These are phyloP conservation scores for Atopsyche davidsoni DNA, from an alignment of 1,140 invertebrate genomes.

Conservation along the genomic window DNA sequence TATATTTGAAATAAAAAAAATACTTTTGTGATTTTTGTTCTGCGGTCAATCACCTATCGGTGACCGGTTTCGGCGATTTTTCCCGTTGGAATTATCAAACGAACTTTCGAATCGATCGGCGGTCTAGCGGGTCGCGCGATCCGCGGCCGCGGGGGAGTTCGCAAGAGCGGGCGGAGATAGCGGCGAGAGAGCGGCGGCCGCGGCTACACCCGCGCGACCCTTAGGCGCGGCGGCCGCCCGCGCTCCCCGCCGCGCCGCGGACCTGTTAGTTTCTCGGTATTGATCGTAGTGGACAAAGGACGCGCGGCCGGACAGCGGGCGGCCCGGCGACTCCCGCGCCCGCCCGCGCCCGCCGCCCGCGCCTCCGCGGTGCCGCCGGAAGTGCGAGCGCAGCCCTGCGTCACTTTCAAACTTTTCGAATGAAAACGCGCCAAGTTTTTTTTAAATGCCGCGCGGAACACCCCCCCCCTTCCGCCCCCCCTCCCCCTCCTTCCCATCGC, in stretches of 20 bases:
- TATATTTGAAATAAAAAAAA: too few species aligned
- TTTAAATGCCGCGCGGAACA: not conserved
- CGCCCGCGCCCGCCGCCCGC: not conserved
- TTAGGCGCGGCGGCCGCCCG: conserved; percentile 36
- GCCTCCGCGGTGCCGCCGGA: not conserved
- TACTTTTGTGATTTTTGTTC: too few species aligned
- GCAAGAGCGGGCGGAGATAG: not conserved
- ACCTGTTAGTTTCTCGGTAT: conserved; percentile 33
- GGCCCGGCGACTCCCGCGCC: not conserved
- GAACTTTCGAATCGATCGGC: too few species aligned
- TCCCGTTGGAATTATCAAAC: too few species aligned
- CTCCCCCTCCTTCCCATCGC: too few species aligned
- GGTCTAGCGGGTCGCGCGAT: not conserved
- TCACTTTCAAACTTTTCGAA: too few species aligned
- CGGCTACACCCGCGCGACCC: conserved; percentile 27
- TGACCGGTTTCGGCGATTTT: too few species aligned
- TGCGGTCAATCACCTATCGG: too few species aligned
- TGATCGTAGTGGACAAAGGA: conserved; percentile 32
- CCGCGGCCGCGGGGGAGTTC: not conserved
- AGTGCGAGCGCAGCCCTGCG: too few species aligned
- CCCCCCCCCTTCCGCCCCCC: not conserved
- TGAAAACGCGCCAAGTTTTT: too few species aligned
- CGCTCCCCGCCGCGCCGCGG: conserved; percentile 41
- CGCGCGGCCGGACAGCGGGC: conserved; percentile 26
- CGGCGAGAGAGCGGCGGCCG: not conserved